Base-by-base conservation (phyloP, 2,797 vertebrate species). In the Centroberyx gerrardi region DNA sequence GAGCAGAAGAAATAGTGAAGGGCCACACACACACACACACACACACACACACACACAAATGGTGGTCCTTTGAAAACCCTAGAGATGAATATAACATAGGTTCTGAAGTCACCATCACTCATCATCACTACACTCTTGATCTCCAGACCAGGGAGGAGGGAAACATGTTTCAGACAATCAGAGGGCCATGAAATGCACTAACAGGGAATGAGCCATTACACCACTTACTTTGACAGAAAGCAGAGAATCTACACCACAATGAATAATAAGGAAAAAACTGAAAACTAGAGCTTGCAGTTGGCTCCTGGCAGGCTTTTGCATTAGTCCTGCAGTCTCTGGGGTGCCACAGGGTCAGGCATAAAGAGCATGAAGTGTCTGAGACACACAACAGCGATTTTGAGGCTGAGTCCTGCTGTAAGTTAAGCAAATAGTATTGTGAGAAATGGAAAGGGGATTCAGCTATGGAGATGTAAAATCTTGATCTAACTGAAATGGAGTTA, bases 31-130 rank as follows among this genome's bases (percentile, higher is more conserved):
- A 48, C 74, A 40, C 18, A 9, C 62, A 64, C 76, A 62, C 62
- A 77, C 53, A 58, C 22, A 62, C 49, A 62, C 73, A 73, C 61
- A 48, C 28, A 69, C 55, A 69, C 12, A 62, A 51, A 72, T 46
- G 83, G 84, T 90, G 90, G 89, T 92, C 87, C 80, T 90, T 82
- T 84, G 73, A 87, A 90, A 92, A 70, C 87, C 78, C 88, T 52
- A 67, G 84, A 92, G 92, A 92, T 90, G 82, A 91, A 90, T 90
- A 83, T 87, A 91, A 84, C 87, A 81, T 51, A 62, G 81, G 81
- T 74, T 88, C 78, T 90, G 83, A 87, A 92, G 89, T 91, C 87
- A 87, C 81, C 82, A 88, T 92, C 90, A 93, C 85, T 93, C 88
- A 92, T 90, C 90, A 85, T 91, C 80, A 91, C 74, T 78, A 86